Conservation (phyloP, 2,113 vertebrate genomes). For the Spea bombifrons region DNA sequence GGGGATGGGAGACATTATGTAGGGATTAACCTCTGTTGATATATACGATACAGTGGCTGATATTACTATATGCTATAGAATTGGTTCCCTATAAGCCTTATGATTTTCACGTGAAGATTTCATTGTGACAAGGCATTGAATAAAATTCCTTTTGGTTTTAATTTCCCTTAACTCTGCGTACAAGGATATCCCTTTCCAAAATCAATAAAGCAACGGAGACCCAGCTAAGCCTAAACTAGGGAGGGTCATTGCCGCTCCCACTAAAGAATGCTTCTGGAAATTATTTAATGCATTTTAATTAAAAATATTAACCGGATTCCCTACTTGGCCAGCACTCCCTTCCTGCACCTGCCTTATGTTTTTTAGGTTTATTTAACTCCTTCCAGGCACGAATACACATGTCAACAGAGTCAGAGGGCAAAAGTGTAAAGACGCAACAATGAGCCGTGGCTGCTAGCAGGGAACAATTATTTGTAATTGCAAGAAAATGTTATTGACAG, state of each 20-base stretch:
- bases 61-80: not conserved
- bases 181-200: not conserved
- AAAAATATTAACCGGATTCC: slow-evolving; percentile 12
- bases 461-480: no score
- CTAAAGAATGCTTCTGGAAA: slow-evolving; percentile 36
- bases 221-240: not conserved
- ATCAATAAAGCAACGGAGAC: not conserved
- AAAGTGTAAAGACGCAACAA: no score
- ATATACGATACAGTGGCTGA: not conserved
- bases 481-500: no score
- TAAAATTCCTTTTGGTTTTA: not conserved
- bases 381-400: no score
- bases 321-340: slow-evolving; percentile 1
- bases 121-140: no score
- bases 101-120: not conserved
- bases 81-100: not conserved
- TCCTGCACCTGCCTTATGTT: slow-evolving; percentile 20
- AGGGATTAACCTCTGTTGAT: not conserved
- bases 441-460: no score
- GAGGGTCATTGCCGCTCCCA: slow-evolving; percentile 30
- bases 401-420: no score
- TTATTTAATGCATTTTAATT: slow-evolving; percentile 18
- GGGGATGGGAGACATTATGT: not conserved
- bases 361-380: not conserved
- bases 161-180: slow-evolving; percentile 13